Conservation (phyloP, 2,797 vertebrate genomes). For the Distichodus sexfasciatus region DNA sequence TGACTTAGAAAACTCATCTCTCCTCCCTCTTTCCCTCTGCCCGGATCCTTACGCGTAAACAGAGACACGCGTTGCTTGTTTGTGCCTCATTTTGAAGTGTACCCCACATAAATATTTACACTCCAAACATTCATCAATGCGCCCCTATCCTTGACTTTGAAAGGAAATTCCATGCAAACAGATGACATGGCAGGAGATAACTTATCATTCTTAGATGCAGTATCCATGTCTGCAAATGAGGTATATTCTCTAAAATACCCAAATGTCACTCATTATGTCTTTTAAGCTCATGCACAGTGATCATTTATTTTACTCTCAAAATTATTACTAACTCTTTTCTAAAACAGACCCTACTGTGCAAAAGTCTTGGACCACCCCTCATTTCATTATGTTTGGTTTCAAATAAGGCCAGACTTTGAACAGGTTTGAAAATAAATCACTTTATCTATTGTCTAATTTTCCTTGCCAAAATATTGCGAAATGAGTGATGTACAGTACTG, state of each 20-base stretch:
- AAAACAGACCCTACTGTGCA: too few species aligned
- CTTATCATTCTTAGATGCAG: constrained; percentile 34
- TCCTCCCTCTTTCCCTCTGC: background rate
- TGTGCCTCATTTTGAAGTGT: constrained; percentile 64
- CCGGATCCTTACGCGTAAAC: constrained; percentile 5
- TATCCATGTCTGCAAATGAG: constrained; percentile 45
- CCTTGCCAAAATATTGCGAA: too few species aligned
- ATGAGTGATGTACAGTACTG: too few species aligned
- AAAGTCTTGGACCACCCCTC: too few species aligned
- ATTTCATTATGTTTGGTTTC: too few species aligned
- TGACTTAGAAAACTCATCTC: constrained; percentile 23
- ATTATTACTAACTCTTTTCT: too few species aligned
- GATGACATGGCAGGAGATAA: constrained; percentile 27
- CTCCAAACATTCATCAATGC: constrained; percentile 69
- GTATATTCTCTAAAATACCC: constrained; percentile 53
- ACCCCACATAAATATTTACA: constrained; percentile 69
- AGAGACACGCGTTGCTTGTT: constrained; percentile 41
- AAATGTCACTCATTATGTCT: constrained; percentile 34
- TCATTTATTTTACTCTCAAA: too few species aligned
- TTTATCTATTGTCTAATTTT: too few species aligned
- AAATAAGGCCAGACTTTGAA: too few species aligned
- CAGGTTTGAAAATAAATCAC: too few species aligned
- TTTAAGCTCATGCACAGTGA: constrained; percentile 11
- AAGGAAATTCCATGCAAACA: constrained; percentile 60
- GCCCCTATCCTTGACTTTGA: constrained; percentile 58